Evolutionary conservation across 2,113 vertebrate genomes (phyloP), one percentile per base, ranked within the genome.

Genomic region (Tragelaphus imberbis): DNA sequence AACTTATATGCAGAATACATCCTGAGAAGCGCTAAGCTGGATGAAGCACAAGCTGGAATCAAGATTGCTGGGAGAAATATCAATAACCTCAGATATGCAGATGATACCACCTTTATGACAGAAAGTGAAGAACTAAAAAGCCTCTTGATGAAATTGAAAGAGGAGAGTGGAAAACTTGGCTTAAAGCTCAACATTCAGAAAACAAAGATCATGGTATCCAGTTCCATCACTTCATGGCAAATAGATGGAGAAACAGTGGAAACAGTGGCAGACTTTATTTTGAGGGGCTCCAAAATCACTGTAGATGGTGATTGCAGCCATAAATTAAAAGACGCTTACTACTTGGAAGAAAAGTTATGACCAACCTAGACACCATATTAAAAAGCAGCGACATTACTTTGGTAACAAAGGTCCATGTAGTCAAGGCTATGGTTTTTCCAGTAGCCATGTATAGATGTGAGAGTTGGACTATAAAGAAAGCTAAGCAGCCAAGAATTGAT

Each of bases 341-440:
- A 16, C 8, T 19, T n/a, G 65, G 65, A 68, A n/a, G 65, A 17
- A 68, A 68, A 10, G 7, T n/a, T 68, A 5, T 68, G 33, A 9
- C 16, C 2, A n/a, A n/a, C 1, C 2, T 19, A 68, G 65, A n/a
- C 1, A 68, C 8, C 33, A 10, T 2, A 36, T 68, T n/a, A 5
- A 68, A 68, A 36, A 68, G 65, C 16, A 19, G 65, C 10, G 8
- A 68, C 16, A n/a, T 68, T 68, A 68, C 65, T 68, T n/a, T 68
- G 7, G 2, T 8, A n/a, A 68, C 65, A 68, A 68, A 21, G 4
- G 17, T 68, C 33, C 17, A n/a, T 68, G 33, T 68, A 36, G 65
- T n/a, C 33, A 68, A 36, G 33, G n/a, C 58, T 68, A 68, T 36
- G 33, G 4, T n/a, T 68, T 68, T 68, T 68, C 33, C 33, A 36